Evolutionary conservation across 2,888 invertebrate species (phyloP).

Genomic region (Trachelus stipa): DNA sequence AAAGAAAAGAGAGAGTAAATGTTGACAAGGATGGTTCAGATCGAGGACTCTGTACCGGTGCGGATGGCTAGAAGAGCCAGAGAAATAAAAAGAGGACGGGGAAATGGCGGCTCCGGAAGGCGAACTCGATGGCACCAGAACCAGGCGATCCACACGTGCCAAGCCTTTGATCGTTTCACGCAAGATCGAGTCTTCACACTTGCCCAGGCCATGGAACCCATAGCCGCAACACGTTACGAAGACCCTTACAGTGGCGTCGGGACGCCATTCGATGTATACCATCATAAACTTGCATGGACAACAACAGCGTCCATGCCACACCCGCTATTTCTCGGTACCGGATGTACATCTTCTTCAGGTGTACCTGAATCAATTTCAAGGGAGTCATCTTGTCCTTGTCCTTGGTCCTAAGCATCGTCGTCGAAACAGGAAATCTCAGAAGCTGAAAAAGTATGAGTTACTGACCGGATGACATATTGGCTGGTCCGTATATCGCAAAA

Average conservation of each 20-base stretch:
- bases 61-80: background rate
- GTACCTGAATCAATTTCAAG: background rate
- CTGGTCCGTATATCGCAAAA: background rate
- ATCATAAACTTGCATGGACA: background rate
- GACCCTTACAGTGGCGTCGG: background rate
- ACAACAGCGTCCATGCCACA: background rate
- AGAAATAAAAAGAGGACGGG: background rate
- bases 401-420: background rate
- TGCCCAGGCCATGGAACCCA: slow-evolving; percentile 20
- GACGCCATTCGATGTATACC: background rate
- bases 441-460: background rate
- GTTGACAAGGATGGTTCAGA: background rate
- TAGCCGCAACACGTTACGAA: background rate
- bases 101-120: background rate
- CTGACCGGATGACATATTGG: background rate
- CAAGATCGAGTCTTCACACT: slow-evolving; percentile 38
- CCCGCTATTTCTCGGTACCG: background rate
- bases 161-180: slow-evolving; percentile 56
- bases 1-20: background rate
- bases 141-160: slow-evolving; percentile 19
- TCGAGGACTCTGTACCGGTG: background rate
- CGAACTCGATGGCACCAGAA: background rate
- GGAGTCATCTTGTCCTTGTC: background rate
- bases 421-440: background rate
- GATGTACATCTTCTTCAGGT: background rate